These are phyloP conservation scores for Drosophila mayaguana DNA, from an alignment of 2,888 invertebrate species.

Conservation along the genomic window DNA sequence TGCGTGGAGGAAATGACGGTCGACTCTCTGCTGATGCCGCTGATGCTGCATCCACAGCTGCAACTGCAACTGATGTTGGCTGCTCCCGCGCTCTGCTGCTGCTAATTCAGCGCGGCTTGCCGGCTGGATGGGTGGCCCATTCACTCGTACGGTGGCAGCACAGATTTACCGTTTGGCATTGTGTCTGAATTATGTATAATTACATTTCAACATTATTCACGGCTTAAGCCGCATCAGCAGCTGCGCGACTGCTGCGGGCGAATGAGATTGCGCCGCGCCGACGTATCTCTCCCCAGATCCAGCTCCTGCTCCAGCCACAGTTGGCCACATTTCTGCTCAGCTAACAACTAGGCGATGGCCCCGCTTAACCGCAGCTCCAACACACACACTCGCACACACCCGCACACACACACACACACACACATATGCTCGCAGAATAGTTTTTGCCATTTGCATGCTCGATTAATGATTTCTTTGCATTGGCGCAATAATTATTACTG, in stretches of 20 bases:
- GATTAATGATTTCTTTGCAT: constrained; percentile 11
- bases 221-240: constrained; percentile 44
- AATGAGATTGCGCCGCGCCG: neutral
- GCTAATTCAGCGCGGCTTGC: constrained; percentile 46
- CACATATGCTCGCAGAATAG: neutral
- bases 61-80: constrained; percentile 1
- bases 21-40: constrained; percentile 14
- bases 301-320: no score
- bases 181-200: constrained; percentile 76
- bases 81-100: constrained; percentile 4
- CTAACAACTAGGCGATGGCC: neutral
- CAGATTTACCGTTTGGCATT: constrained; percentile 64
- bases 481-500: constrained; percentile 11
- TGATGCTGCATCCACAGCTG: neutral
- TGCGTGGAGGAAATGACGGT: constrained; percentile 48
- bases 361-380: neutral
- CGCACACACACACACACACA: neutral
- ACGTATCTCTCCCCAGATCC: no score
- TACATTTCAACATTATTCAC: constrained; percentile 74
- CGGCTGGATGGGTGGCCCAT: constrained; percentile 53
- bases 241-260: constrained; percentile 28
- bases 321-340: no score
- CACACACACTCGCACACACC: neutral
- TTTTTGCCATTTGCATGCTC: neutral
- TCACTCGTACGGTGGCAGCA: constrained; percentile 42